Base-by-base conservation (phyloP, 1,140 invertebrate species). In the Berghia stephanieae region DNA sequence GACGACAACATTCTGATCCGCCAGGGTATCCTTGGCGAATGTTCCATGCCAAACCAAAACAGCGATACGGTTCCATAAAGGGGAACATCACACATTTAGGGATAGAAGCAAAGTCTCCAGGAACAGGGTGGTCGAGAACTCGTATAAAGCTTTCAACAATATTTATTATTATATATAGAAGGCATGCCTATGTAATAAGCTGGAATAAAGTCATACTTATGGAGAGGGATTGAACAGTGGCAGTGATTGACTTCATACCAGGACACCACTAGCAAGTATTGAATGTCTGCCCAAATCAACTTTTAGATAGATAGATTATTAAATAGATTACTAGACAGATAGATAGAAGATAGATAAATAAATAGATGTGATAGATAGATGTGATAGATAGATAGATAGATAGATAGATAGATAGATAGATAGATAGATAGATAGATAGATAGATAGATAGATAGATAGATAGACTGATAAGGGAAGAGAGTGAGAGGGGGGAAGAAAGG, bases 401-500 rank as follows among this genome's bases (percentile, higher is more conserved):
- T 40, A 71, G 4, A 46, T n/a, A 5, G 44, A 46, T 21, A 21
- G 38, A n/a, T 5, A 27, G 5, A 27, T 21, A 57, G 46, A 34
- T 31, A 31, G 67, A 69, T 2, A 13, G 66, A 49, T 13, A 5
- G 66, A 34, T 10, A 77, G 43, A 46, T 10, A 24, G 44, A 36
- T 16, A 49, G 4, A 46, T 13, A 55, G 27, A 55, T n/a, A 44
- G 34, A 71, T 38, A 71, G 69, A 49, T 38, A 49, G 69, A 71
- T 44, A 49, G 69, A 71, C 40, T 44, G 44, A 71, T 38, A 71
- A 24, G 46, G 69, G 46, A 36, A 71, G 69, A 71, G 69, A 71
- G 69, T 44, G 69, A 71, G 69, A 71, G 69, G 46, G 69, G 46
- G 40, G 40, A 27, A 31, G 67, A 43, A 43, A 13, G 21, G 13